Evolutionary conservation across 2,113 vertebrate genomes (phyloP).

Genomic region (Stomatorhinus ivindoensis): DNA sequence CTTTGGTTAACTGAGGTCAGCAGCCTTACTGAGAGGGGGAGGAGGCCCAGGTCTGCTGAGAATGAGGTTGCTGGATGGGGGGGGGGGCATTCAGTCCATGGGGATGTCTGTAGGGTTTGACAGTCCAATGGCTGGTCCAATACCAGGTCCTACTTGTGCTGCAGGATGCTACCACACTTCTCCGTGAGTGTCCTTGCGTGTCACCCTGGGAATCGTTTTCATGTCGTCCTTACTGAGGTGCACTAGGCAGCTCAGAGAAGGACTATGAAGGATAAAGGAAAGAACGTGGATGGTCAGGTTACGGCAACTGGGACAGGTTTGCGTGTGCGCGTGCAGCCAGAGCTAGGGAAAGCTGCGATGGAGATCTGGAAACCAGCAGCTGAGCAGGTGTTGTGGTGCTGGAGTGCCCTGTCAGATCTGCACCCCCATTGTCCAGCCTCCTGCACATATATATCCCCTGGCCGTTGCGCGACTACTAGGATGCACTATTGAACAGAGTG

Average conservation of each 20-base stretch:
- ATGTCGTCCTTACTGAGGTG: background rate
- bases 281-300: background rate
- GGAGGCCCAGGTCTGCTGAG: background rate
- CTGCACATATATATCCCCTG: background rate
- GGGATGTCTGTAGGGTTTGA: background rate
- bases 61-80: background rate
- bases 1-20: background rate
- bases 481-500: background rate
- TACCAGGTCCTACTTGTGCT: background rate
- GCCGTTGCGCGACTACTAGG: background rate
- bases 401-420: background rate
- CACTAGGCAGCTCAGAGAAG: background rate
- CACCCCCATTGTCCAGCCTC: background rate
- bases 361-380: background rate
- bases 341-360: background rate
- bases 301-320: background rate
- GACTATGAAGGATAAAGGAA: background rate
- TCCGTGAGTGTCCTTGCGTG: background rate
- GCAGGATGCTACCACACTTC: background rate
- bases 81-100: background rate
- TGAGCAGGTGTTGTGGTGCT: background rate
- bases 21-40: background rate
- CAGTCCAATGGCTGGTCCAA: background rate
- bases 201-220: background rate
- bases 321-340: background rate